These are phyloP conservation scores for Sebastes umbrosus DNA, from an alignment of 2,797 vertebrate species.

Conservation along the genomic window DNA sequence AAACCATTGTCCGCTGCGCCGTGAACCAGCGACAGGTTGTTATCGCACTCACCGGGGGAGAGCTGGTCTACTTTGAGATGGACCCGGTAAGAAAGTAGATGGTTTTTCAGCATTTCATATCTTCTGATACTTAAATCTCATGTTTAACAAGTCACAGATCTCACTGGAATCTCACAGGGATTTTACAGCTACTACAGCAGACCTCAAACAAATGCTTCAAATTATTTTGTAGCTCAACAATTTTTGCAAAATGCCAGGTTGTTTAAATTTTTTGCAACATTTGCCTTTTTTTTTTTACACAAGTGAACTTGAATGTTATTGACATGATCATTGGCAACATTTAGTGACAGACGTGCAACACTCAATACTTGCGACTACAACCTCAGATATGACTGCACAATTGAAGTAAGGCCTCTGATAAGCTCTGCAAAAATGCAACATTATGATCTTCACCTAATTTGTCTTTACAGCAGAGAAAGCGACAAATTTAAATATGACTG, in stretches of 20 bases:
- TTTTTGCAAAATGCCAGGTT: not conserved
- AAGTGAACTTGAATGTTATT: not conserved
- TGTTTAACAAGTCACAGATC: not conserved
- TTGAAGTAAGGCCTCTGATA: no score
- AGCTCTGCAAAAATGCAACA: no score
- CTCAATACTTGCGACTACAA: not conserved
- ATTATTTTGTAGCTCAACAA: not conserved
- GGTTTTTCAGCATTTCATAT: not conserved
- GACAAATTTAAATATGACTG: not conserved
- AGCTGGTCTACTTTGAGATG: constrained; percentile 99
- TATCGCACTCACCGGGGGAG: constrained; percentile 96
- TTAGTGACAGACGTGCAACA: not conserved
- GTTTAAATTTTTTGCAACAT: no score
- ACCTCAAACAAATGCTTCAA: not conserved
- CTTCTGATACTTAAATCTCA: not conserved
- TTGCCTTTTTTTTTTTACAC: not conserved
- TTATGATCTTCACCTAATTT: not conserved
- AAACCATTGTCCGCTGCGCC: constrained; percentile 96
- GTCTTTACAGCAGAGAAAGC: not conserved
- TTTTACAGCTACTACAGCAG: not conserved
- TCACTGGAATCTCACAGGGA: not conserved
- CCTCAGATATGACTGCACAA: not conserved
- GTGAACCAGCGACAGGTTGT: constrained; percentile 99
- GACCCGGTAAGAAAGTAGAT: constrained; percentile 88
- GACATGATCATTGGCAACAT: not conserved